Conservation (phyloP, 2,888 invertebrate genomes). For the Melitaea athalia region DNA sequence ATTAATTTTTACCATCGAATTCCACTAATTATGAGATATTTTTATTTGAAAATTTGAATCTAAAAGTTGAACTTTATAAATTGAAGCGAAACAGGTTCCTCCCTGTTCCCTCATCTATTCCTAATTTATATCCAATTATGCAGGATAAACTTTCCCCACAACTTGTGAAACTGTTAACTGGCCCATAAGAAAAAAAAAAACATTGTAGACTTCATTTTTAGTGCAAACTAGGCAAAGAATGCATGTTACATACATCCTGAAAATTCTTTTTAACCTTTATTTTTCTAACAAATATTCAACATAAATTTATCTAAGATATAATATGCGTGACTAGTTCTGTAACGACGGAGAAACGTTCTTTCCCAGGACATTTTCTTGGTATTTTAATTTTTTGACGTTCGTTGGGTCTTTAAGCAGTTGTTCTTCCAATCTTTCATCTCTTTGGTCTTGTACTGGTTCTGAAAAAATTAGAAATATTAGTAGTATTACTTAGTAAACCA, state of each 20-base stretch:
- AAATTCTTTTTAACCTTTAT: not conserved
- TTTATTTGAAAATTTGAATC: too few species aligned
- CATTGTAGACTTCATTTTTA: too few species aligned
- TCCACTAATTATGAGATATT: too few species aligned
- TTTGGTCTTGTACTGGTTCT: slow-evolving; percentile 88
- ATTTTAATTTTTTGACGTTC: slow-evolving; percentile 85
- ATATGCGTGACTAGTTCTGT: slow-evolving; percentile 48
- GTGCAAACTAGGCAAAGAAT: not conserved
- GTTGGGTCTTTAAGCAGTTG: slow-evolving; percentile 80
- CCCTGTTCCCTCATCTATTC: too few species aligned
- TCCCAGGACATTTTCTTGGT: slow-evolving; percentile 85
- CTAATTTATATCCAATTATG: too few species aligned
- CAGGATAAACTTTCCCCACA: too few species aligned
- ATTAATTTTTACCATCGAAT: too few species aligned
- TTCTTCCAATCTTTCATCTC: slow-evolving; percentile 86
- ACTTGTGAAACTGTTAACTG: too few species aligned
- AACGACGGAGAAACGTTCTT: slow-evolving; percentile 86
- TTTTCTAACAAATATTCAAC: not conserved
- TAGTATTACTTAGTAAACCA: too few species aligned
- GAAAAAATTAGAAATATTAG: slow-evolving; percentile 45
- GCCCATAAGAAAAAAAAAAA: too few species aligned
- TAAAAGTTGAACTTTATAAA: too few species aligned
- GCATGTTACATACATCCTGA: not conserved
- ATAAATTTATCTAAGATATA: slow-evolving; percentile 1
- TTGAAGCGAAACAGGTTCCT: too few species aligned